Evolutionary conservation across 64 coral and sea anemone species (phyloP).

Genomic region (Dendrophyllia cribrosa): DNA sequence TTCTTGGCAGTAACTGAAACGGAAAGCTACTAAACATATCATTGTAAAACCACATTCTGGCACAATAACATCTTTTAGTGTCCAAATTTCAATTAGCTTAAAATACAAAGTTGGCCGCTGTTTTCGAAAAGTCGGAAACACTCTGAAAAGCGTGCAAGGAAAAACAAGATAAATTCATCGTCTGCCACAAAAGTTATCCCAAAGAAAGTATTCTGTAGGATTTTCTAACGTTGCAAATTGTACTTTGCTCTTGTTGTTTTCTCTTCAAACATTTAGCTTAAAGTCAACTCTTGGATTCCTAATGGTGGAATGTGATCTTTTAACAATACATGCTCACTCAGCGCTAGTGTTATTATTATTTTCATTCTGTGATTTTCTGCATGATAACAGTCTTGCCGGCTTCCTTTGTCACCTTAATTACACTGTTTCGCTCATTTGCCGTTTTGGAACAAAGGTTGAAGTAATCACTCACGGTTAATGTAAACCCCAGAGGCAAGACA

Average conservation of each 20-base stretch:
- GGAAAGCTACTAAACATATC: background rate
- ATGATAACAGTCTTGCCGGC: slow-evolving; percentile 31
- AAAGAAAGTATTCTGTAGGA: background rate
- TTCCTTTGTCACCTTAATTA: slow-evolving; percentile 14
- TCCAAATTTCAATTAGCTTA: slow-evolving; percentile 38
- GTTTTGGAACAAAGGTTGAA: background rate
- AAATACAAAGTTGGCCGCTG: background rate
- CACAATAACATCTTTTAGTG: background rate
- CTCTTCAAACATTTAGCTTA: slow-evolving; percentile 33
- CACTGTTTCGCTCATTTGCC: background rate
- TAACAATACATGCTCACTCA: slow-evolving; percentile 41
- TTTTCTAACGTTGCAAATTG: background rate
- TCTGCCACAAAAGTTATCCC: background rate
- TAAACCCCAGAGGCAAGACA: slow-evolving; percentile 8
- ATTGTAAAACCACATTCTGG: slow-evolving; percentile 33
- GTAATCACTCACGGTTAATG: background rate
- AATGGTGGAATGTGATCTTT: slow-evolving; percentile 55
- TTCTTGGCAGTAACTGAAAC: background rate
- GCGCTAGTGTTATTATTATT: slow-evolving; percentile 28
- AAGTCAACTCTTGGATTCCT: slow-evolving; percentile 17
- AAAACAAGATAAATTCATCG: background rate
- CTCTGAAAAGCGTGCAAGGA: background rate
- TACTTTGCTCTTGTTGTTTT: slow-evolving; percentile 23
- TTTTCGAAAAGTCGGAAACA: background rate
- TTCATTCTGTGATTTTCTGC: slow-evolving; percentile 34